Conservation (phyloP, 2,113 vertebrate species). For the Fulmarus glacialis region DNA sequence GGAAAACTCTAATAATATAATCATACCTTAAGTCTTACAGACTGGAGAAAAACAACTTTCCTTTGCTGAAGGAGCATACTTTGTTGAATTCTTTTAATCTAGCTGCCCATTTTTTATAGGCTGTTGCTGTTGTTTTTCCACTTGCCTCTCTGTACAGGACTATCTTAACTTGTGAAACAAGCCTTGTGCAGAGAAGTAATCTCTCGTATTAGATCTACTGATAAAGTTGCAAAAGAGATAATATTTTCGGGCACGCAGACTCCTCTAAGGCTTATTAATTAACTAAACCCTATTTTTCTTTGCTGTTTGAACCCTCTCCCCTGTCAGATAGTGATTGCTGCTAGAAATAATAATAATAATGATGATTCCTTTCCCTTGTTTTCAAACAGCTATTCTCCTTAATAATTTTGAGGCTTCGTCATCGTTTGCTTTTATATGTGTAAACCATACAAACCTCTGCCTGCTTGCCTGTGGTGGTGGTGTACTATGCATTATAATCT, state of each 20-base stretch:
- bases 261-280: background rate
- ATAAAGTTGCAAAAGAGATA: background rate
- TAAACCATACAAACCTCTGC: background rate
- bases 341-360: background rate
- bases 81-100: background rate
- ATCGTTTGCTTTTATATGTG: background rate
- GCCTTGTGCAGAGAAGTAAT: background rate
- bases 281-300: background rate
- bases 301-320: background rate
- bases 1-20: background rate
- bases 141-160: background rate
- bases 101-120: background rate
- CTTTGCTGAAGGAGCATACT: background rate
- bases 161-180: background rate
- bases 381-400: background rate
- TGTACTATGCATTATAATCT: background rate
- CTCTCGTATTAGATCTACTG: background rate
- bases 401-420: background rate
- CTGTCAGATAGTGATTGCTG: background rate
- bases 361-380: background rate
- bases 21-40: background rate
- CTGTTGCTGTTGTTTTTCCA: background rate
- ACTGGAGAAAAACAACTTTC: background rate
- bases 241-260: background rate
- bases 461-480: background rate